Base-by-base conservation (phyloP, 92 coral and sea anemone species). In the Parazoanthus darwini region DNA sequence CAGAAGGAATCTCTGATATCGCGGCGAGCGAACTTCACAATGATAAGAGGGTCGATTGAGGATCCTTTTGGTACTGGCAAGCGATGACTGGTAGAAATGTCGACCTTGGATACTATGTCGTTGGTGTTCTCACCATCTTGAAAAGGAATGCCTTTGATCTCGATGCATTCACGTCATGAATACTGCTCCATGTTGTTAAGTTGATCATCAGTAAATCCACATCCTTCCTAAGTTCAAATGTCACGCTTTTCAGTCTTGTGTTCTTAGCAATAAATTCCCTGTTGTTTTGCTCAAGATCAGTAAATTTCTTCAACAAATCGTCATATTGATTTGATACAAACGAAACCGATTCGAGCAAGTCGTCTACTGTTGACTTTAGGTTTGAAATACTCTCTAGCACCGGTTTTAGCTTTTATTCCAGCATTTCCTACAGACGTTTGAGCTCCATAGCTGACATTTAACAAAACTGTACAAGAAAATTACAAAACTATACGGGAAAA, bases 151-250 rank as follows among this genome's bases (percentile, higher is more conserved):
- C 68, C 68, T 67, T 67, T 67, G 36, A 67, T 67, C 73, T 67
- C 73, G 73, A 67, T 33, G 73, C 73, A 67, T 67, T 67, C 73
- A 67, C 73, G 73, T 20, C 73, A 23, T 67, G 73, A 67, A 8
- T 67, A 67, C 23, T 67, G 29, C 73, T 67, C 73, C 25, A 67
- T 67, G 25, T 67, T 67, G 29, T 67, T 35, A 67, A 20, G 33
- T 25, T 67, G 73, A 67, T 5, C 73, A 67, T 25, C 73, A 67
- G 73, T 67, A 67, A 22, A 18, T 67, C 73, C 73, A 67, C 26
- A 67, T 67, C 29, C 73, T 67, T 67, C 73, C 35, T 67, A 67
- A 67, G 73, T 67, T 67, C 29, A 67, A 67, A 67, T 67, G 73
- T 18, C 73, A 67, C 73, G 29, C 4, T 67, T 8, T 67, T 67